Evolutionary conservation across 2,888 invertebrate species (phyloP), one percentile per base, ranked within the genome.

Genomic region (Sialis lutaria): DNA sequence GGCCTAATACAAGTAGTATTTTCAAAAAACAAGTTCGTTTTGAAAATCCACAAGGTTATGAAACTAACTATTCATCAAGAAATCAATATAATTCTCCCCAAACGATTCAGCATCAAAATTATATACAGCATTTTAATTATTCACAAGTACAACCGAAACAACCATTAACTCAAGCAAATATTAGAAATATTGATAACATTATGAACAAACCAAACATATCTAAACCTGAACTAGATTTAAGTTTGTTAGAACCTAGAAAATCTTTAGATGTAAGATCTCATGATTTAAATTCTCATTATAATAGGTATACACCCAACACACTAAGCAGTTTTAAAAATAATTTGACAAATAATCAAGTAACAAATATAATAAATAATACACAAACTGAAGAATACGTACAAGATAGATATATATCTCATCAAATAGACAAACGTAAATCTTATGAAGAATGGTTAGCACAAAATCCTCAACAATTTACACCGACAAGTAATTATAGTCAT

Each of bases 21-120:
- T 31, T 43, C 10, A 43, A 43, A 31, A 43, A 43, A 43, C 43
- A 43, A 43, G 43, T 43, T 31, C 43, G 43, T 30, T 43, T 43
- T 30, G 32, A 43, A 5, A 31, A 31, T 6, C 40, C 10, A 40
- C 6, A 6, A 6, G 13, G 40, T 13, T 40, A 10, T 40, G 40
- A 40, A 40, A 40, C 22, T 22, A 22, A 40, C 13, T 40, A 6
- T 6, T 22, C 6, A 5, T 22, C 40, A 40, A n/a, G 7, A n/a
- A 6, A 10, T 6, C 13, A 13, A 6, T 2, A 6, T 22, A 40
- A 40, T 40, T 5, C 10, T 3, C 40, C 10, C 6, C 40, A 40
- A 40, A 7, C 40, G 3, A 40, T 40, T 6, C 6, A 40, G 7
- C 6, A 40, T n/a, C 7, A 40, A 7, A 13, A 13, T 22, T 13